These are phyloP conservation scores for Gobio occitaniae DNA, from an alignment of 2,797 vertebrate species.

Conservation along the genomic window DNA sequence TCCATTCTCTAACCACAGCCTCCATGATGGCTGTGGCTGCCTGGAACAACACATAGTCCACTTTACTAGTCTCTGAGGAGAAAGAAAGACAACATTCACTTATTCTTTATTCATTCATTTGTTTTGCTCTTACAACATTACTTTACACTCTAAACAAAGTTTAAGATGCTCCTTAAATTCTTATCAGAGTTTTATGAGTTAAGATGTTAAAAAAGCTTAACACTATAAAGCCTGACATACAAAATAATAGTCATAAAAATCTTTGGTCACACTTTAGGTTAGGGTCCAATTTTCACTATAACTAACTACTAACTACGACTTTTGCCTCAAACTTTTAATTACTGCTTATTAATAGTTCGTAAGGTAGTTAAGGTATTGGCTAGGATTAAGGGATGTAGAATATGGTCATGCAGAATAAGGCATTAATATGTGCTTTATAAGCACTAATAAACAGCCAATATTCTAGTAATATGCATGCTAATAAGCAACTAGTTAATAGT, in stretches of 20 bases:
- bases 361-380: too few species aligned
- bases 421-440: too few species aligned
- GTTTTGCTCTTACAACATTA: neutral
- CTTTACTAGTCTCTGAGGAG: conserved; percentile 94
- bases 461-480: too few species aligned
- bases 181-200: neutral
- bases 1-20: conserved; percentile 98
- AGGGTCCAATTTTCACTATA: too few species aligned
- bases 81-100: neutral
- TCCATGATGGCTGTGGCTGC: conserved; percentile 98
- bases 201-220: neutral
- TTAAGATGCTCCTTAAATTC: neutral
- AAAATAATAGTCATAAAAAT: neutral
- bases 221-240: neutral
- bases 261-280: too few species aligned
- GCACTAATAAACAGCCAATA: too few species aligned
- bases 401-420: too few species aligned
- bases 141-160: neutral
- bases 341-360: too few species aligned
- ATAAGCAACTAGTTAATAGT: too few species aligned
- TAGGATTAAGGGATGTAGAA: too few species aligned
- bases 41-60: conserved; percentile 99
- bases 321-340: too few species aligned
- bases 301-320: too few species aligned
- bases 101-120: neutral